Evolutionary conservation across 1,140 invertebrate species (phyloP).

Genomic region (Tigriopus japonicus): DNA sequence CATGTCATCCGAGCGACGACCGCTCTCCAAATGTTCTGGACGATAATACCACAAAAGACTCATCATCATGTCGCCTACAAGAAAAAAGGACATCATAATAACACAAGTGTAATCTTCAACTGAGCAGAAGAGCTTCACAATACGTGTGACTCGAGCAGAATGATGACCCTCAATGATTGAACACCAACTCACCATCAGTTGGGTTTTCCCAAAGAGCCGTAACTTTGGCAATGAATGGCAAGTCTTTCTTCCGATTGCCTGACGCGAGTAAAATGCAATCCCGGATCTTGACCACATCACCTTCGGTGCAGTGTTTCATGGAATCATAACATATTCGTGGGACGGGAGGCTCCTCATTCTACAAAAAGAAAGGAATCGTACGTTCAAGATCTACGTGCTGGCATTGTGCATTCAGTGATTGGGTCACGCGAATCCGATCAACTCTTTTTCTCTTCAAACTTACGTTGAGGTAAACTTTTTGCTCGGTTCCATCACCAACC

Average conservation of each 20-base stretch:
- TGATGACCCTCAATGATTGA: too few relatives aligned
- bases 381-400: conserved; percentile 3
- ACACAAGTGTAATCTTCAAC: background rate
- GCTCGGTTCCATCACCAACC: conserved; percentile 59
- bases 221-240: conserved; percentile 85
- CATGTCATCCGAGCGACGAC: conserved; percentile 50
- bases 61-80: conserved; percentile 85
- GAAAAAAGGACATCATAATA: background rate
- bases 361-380: conserved; percentile 23
- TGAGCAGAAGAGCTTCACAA: background rate
- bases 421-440: conserved; percentile 1
- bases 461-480: conserved; percentile 69
- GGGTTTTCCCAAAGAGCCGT: conserved; percentile 83
- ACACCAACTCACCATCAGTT: conserved; percentile 63
- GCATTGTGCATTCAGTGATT: too few relatives aligned
- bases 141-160: too few relatives aligned
- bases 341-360: conserved; percentile 60
- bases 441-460: conserved; percentile 26
- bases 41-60: conserved; percentile 91
- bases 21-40: conserved; percentile 84
- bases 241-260: conserved; percentile 47
- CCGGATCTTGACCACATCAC: conserved; percentile 59
- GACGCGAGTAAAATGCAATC: conserved; percentile 54
- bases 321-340: conserved; percentile 61
- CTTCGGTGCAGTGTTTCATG: conserved; percentile 55